phyloP scores from a whole-genome alignment of 2,888 invertebrate species.

The Callyntrura sp. region DNA sequence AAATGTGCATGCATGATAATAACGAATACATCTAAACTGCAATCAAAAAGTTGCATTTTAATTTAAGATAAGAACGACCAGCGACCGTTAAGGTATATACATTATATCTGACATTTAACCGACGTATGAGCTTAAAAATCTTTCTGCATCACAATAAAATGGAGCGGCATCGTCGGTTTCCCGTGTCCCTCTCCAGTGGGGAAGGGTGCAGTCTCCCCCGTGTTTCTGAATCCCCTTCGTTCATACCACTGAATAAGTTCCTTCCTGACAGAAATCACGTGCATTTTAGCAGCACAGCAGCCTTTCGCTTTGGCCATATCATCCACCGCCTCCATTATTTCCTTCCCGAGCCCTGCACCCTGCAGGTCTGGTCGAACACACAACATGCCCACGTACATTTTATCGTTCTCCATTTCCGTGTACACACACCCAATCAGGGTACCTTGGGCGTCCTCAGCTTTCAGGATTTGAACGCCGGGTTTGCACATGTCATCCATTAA shows the following conservation, averaged over 20 bases:
- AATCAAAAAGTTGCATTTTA: no score
- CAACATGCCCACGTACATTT: constrained; percentile 74
- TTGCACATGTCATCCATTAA: constrained; percentile 58
- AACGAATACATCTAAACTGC: no score
- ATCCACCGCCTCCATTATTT: constrained; percentile 71
- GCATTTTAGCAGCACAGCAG: constrained; percentile 66
- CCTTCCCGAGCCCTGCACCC: constrained; percentile 73
- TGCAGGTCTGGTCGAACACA: constrained; percentile 76
- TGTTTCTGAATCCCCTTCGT: constrained; percentile 67
- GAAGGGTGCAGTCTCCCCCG: constrained; percentile 73
- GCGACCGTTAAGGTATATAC: no score
- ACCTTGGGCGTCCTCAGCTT: constrained; percentile 42
- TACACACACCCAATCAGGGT: constrained; percentile 73
- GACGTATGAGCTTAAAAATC: no score
- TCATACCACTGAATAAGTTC: constrained; percentile 78
- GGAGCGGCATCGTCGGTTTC: constrained; percentile 75
- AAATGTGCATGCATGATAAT: no score
- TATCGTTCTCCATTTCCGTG: constrained; percentile 66
- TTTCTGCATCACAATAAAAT: constrained; percentile 74
- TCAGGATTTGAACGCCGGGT: constrained; percentile 54
- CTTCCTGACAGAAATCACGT: constrained; percentile 66
- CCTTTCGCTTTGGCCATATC: constrained; percentile 59
- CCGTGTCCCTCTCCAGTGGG: constrained; percentile 44
- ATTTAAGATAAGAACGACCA: no score
- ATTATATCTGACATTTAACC: no score